Evolutionary conservation across 2,888 invertebrate genomes (phyloP).

Genomic region (Prenolepis imparis): DNA sequence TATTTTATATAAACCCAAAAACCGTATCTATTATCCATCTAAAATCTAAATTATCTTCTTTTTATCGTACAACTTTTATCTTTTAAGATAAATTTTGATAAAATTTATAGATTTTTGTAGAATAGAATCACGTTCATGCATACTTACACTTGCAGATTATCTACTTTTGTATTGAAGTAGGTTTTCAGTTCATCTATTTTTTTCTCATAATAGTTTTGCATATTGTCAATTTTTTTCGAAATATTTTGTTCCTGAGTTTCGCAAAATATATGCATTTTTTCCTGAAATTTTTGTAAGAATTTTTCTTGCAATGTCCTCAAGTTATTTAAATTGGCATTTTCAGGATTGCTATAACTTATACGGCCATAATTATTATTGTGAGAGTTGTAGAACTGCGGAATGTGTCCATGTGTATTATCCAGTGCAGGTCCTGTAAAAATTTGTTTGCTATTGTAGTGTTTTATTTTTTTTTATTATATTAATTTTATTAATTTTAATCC

Average conservation of each 20-base stretch:
- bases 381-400: not conserved
- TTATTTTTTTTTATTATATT: not conserved
- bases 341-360: not conserved
- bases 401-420: not conserved
- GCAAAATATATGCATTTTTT: not conserved
- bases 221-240: not conserved
- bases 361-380: not conserved
- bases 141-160: not conserved
- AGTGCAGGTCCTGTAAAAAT: not conserved
- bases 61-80: slow-evolving; percentile 1
- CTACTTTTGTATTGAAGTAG: not conserved
- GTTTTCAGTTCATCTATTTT: not conserved
- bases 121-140: not conserved
- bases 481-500: not conserved
- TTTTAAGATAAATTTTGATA: slow-evolving; percentile 8
- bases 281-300: not conserved
- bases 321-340: slow-evolving; percentile 5
- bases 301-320: not conserved
- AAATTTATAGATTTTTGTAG: not conserved
- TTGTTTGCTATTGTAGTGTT: not conserved
- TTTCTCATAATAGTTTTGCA: slow-evolving; percentile 3
- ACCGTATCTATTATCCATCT: too few species aligned
- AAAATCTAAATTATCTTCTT: slow-evolving; percentile 6
- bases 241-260: not conserved
- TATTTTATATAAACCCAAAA: not conserved